Percentiles rank a stretch among this genome's conserved stretches.
These are phyloP conservation scores for Musca vetustissima DNA, from an alignment of 1,140 invertebrate genomes.

Conservation along the genomic window DNA sequence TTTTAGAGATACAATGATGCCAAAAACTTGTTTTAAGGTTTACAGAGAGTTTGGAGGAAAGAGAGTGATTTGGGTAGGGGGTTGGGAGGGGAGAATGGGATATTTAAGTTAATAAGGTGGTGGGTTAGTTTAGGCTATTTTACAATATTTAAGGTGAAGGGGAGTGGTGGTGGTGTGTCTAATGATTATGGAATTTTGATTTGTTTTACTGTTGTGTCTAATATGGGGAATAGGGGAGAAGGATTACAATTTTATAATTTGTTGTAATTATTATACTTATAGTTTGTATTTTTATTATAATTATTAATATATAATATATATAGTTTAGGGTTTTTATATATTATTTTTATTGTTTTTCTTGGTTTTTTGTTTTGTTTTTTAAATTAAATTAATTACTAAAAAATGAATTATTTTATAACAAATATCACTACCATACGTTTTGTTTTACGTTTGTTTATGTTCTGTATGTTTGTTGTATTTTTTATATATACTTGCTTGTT, in stretches of 20 bases:
- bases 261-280: too few species aligned
- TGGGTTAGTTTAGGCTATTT: too few species aligned
- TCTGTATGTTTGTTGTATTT: not conserved
- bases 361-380: slow-evolving; percentile 9
- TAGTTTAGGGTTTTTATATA: slow-evolving; percentile 5
- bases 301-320: too few species aligned
- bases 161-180: too few species aligned
- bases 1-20: not conserved
- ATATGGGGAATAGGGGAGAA: too few species aligned
- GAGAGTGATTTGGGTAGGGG: not conserved
- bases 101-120: too few species aligned
- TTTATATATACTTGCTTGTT: not conserved
- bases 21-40: not conserved
- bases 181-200: too few species aligned
- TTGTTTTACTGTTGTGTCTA: too few species aligned
- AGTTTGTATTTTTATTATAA: too few species aligned
- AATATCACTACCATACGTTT: slow-evolving; percentile 21
- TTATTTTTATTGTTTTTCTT: not conserved
- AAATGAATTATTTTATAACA: slow-evolving; percentile 23
- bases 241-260: too few species aligned
- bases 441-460: not conserved
- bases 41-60: not conserved
- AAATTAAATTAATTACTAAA: slow-evolving; percentile 20
- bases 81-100: not conserved
- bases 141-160: too few species aligned